Evolutionary conservation across 2,113 vertebrate genomes (phyloP), one percentile per base, ranked within the genome.

Genomic region (Ceratotherium simum): DNA sequence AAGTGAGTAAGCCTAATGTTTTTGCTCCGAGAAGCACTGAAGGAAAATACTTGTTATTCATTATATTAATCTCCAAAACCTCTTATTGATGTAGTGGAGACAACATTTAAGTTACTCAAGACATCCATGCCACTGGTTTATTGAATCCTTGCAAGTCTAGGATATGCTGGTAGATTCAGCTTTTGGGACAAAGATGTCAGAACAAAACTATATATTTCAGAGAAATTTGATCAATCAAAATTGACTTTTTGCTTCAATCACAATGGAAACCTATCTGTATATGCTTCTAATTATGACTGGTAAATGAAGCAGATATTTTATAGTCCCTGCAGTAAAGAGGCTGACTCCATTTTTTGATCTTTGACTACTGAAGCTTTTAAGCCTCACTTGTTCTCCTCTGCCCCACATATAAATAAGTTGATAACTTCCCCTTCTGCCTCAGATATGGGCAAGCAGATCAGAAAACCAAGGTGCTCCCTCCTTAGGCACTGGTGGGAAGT

Each of bases 131-230:
- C 98, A 99, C 99, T 97, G 98, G 99, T 99, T 96, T 99, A 99
- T 0, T 99, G 99, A 69, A 99, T 99, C 1, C 98, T 99, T 98
- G 98, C 99, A 48, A 99, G 99, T 7, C 99, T 99, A 23, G 99
- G 99, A 27, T 99, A 99, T 60, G 99, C 99, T 62, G 99, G 99
- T 0, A 99, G 99, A 97, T 99, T 99, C 98, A 99, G 99, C 97
- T 99, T 99, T 98, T 99, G 99, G 99, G 99, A 99, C 98, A 99
- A 99, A 99, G 99, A 99, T 67, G 99, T 99, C 23, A 99, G 99
- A 96, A 99, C 99, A 7, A 99, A 99, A 98, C 99, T 99, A 97
- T 99, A 99, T 99, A 99, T 99, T 20, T 99, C 99, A 0, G 99
- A 99, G 95, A 99, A 99, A 93, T 99, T 99, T 8, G 99, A 99